These are phyloP conservation scores for Aphelocoma coerulescens DNA, from an alignment of 2,113 vertebrate genomes.

Conservation along the genomic window DNA sequence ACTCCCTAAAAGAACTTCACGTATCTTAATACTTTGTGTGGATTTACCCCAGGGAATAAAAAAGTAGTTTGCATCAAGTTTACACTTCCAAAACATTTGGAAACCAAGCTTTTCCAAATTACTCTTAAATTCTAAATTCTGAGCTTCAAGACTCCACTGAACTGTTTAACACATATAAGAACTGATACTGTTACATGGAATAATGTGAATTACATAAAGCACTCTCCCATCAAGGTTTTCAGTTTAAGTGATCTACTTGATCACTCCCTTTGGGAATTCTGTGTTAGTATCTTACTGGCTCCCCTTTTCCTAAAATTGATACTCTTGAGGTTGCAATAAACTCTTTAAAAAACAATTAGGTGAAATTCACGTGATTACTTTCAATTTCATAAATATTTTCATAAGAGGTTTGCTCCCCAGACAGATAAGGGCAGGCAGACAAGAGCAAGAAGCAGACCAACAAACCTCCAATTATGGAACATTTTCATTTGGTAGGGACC, in stretches of 20 bases:
- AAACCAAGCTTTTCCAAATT: not conserved
- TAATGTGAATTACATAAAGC: not conserved
- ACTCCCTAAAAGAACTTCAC: not conserved
- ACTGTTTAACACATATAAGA: not conserved
- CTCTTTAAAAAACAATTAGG: not conserved
- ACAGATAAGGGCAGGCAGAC: not conserved
- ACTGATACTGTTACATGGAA: not conserved
- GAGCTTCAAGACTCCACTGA: not conserved
- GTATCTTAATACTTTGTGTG: not conserved
- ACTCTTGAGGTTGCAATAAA: not conserved
- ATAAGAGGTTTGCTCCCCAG: rapidly evolving
- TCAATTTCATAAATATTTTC: not conserved
- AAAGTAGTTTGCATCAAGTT: not conserved
- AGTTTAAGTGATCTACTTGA: not conserved
- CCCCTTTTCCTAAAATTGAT: not conserved
- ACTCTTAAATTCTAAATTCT: not conserved
- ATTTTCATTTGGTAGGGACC: not conserved
- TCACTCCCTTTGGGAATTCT: not conserved
- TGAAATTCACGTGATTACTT: not conserved
- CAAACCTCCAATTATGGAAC: not conserved
- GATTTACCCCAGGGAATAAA: not conserved
- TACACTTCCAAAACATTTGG: not conserved
- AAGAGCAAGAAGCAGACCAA: not conserved
- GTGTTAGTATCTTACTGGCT: not conserved
- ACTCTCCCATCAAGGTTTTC: not conserved